These are phyloP conservation scores for Silurus glanis DNA, from an alignment of 2,113 vertebrate species.

Conservation along the genomic window DNA sequence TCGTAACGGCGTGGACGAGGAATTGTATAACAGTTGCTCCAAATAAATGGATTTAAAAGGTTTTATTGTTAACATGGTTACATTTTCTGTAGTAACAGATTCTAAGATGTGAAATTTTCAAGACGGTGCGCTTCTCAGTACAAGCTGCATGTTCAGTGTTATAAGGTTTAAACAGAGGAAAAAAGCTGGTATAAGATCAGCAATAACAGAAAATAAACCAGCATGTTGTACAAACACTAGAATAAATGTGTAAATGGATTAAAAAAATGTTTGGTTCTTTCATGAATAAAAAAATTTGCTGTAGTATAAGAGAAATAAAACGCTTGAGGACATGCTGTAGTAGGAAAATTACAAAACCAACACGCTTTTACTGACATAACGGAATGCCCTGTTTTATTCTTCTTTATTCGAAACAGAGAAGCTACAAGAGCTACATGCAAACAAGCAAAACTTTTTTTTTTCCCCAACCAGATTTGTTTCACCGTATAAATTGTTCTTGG, in stretches of 20 bases:
- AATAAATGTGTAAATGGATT: not conserved
- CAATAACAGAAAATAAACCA: not conserved
- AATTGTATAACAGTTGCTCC: not conserved
- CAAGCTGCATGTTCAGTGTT: not conserved
- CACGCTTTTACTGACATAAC: too few relatives aligned
- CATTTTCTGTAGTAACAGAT: not conserved
- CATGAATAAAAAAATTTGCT: not conserved
- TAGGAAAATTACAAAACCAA: not conserved
- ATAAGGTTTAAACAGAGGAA: not conserved
- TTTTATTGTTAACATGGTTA: not conserved
- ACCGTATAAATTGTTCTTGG: not conserved
- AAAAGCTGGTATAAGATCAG: not conserved
- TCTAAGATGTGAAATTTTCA: not conserved
- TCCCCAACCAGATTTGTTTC: not conserved
- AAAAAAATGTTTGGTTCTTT: not conserved
- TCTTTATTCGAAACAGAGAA: not conserved
- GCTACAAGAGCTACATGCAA: not conserved
- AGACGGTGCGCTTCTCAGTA: not conserved
- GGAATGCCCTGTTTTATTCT: not conserved
- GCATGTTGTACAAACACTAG: not conserved
- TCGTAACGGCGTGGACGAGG: not conserved
- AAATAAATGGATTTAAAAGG: not conserved
- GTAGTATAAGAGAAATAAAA: not conserved
- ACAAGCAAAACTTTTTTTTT: not conserved
- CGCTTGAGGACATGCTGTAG: not conserved